Base-by-base conservation (phyloP, 2,888 invertebrate species). In the Ophraella communa region DNA sequence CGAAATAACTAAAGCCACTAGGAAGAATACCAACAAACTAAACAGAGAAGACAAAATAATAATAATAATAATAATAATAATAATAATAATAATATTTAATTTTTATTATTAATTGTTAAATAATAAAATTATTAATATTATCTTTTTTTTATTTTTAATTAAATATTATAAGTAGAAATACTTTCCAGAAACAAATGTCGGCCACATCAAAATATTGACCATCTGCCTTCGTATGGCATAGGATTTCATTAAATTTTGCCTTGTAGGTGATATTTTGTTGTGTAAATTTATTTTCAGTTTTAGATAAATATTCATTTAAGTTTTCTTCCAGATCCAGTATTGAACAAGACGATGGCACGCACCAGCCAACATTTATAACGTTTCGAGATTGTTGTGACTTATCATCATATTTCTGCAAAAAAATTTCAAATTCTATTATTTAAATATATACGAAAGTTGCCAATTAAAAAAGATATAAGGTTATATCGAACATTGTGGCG, bases 131-230 rank as follows among this genome's bases (percentile, higher is more conserved):
- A 39, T 39, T 14, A 3, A 11, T 39, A 0, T 1, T n/a, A 1
- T n/a, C n/a, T n/a, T n/a, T n/a, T n/a, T n/a, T n/a, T n/a, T 42
- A 3, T 42, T 42, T 42, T 14, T 44, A 44, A 45, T 14, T 3
- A 30, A 30, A 30, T 3, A 7, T 47, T 35, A 57, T 20, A 20
- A 44, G 8, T 24, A 21, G 8, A 20, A 39, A 39, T 51, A 73
- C 73, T 74, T 76, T 82, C 83, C 81, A 79, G 71, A 83, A 83
- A 10, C 74, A 70, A 24, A 80, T 77, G 68, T 82, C 81, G 2
- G 74, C 76, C 2, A 66, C 63, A 64, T 77, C 77, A 33, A 79
- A 77, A 42, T 70, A 64, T 56, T 71, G 67, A 24, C 64, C 65
- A 21, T 79, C 78, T 10, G 71, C 73, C 56, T 74, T 71, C 21